Base-by-base conservation (phyloP, 2,888 invertebrate species). In the Quadriops clusia region DNA sequence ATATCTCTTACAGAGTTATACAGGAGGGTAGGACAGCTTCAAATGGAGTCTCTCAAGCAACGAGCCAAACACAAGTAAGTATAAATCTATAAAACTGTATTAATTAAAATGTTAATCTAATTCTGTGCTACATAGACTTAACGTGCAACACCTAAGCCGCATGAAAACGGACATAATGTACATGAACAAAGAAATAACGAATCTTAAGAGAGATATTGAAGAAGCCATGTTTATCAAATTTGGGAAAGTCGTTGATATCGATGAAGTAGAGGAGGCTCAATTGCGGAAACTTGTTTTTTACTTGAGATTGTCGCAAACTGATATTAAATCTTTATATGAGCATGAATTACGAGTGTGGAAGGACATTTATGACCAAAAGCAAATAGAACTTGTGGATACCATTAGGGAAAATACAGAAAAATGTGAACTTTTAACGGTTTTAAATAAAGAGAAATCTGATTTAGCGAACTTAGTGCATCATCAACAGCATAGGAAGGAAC, bases 141-240 rank as follows among this genome's bases (percentile, higher is more conserved):
- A 78, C 49, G 69, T 74, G 37, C 66, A 67, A 1, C 81, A 83
- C 50, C 51, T 81, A 33, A 68, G 70, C 29, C 71, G 79, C 38
- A 77, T 83, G 74, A 72, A 72, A 51, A 61, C 73, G 1, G 82
- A 83, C 50, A 63, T 77, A 8, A 67, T 68, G 24, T 68, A 69
- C 26, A 83, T 83, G 81, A 64, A 69, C 5, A 56, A 57, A 1
- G 63, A 68, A 31, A 74, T 77, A 1, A 58, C 61, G 3, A 60
- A 61, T 5, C 49, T 82, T 3, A 69, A 75, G 31, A 65, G 65
- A 2, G 63, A 60, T 49, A 67, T 70, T 14, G 53, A 54, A 8
- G 53, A 63, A 17, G 59, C 61, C 23, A 70, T 72, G 64, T 57
- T 59, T 23, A 59, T 63, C 21, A 73, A 72, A 47, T 75, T 76